These are phyloP conservation scores for Apoderus coryli DNA, from an alignment of 2,888 invertebrate species.

Conservation along the genomic window DNA sequence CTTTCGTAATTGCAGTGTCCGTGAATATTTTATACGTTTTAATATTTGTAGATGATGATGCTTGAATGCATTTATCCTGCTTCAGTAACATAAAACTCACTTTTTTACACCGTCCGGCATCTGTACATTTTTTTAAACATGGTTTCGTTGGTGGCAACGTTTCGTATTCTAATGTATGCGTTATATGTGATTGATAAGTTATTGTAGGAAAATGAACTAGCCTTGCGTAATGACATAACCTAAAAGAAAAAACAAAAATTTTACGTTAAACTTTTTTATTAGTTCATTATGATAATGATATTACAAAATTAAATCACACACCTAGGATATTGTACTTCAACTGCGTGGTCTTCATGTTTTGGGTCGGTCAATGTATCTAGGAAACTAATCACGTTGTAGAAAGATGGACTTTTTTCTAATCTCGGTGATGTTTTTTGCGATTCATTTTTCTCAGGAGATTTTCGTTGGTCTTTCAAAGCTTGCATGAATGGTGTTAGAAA, in stretches of 20 bases:
- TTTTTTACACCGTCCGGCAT: slow-evolving; percentile 11
- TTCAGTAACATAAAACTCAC: slow-evolving; percentile 19
- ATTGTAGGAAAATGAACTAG: not conserved
- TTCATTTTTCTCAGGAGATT: slow-evolving; percentile 6
- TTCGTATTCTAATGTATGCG: not conserved
- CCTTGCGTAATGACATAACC: slow-evolving; percentile 2
- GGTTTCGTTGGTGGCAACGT: slow-evolving; percentile 8
- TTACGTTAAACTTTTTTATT: not conserved
- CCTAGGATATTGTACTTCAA: slow-evolving; percentile 16
- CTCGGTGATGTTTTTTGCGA: slow-evolving; percentile 6
- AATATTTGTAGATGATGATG: too few relatives aligned
- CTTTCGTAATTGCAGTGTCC: too few relatives aligned
- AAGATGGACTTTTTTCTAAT: slow-evolving; percentile 17
- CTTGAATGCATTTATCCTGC: slow-evolving; percentile 17
- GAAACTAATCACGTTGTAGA: slow-evolving; percentile 21
- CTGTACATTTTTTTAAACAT: slow-evolving; percentile 14
- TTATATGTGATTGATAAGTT: not conserved
- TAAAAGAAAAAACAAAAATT: slow-evolving; percentile 1
- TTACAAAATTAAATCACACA: slow-evolving; percentile 8
- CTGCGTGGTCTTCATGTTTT: slow-evolving; percentile 13
- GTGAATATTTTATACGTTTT: too few relatives aligned
- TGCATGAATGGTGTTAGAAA: slow-evolving; percentile 22
- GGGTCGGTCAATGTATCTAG: slow-evolving; percentile 19
- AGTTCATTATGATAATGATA: too few relatives aligned
- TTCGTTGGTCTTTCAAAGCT: slow-evolving; percentile 18